Evolutionary conservation across 1,140 invertebrate genomes (phyloP), one percentile per base, ranked within the genome.

Genomic region (Agrypnia vestita): DNA sequence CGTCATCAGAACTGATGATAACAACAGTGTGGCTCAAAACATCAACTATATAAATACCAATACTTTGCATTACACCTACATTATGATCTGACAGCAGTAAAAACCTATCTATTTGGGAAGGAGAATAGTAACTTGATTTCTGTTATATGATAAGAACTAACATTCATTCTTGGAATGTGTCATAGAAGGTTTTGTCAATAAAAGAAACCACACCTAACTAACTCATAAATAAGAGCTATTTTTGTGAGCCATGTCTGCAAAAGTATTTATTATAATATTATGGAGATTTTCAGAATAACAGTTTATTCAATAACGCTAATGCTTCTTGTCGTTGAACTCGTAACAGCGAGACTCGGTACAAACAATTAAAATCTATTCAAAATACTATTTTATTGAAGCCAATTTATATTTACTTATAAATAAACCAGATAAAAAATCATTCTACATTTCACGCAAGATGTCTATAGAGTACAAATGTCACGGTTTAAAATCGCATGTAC

Each of bases 341-440:
- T 59, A 64, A 44, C 35, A 25, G 61, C 35, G 61, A 64, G 43
- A 64, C 61, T 61, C 25, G 25, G 49, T 53, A 72, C 17, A 72
- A 72, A 53, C 19, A 53, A 53, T 72, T 72, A 74, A 8, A 43
- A 49, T 71, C 15, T 19, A 71, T 47, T 71, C n/a, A 74, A 74
- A 74, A 56, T 9, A 56, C 21, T 43, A 56, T 44, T 69, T 46
- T n/a, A 43, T 19, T 74, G 25, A 44, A 56, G 51, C 25, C 10
- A 55, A 74, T 55, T 71, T 71, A 49, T 74, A 55, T 69, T 44
- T 55, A 74, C 71, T 74, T 73, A 71, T 49, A 71, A 49, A 71
- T 71, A 47, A 71, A 47, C 46, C 67, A n/a, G 43, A 71, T 49
- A 71, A 71, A 67, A 69, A 71, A 47, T 49, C 43, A 71, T 71